phyloP scores from a whole-genome alignment of 2,797 vertebrate genomes.

The Champsocephalus gunnari region DNA sequence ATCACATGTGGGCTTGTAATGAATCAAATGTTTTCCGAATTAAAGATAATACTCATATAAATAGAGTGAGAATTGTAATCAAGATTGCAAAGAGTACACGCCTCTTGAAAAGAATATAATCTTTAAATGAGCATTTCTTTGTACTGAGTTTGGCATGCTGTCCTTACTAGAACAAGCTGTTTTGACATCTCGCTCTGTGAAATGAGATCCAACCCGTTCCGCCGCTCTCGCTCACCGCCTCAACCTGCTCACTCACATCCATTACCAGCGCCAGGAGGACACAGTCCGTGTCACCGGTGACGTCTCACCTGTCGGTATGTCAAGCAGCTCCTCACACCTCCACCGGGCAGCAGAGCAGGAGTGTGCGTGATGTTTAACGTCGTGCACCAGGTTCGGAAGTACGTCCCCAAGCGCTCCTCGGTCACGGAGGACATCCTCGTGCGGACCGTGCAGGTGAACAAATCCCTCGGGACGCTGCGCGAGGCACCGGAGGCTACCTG shows the following conservation, averaged over 20 bases:
- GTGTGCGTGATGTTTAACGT: constrained; percentile 61
- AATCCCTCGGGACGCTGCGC: not conserved
- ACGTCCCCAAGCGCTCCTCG: constrained; percentile 64
- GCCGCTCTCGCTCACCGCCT: constrained; percentile 46
- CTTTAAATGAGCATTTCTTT: not conserved
- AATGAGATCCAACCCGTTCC: constrained; percentile 75
- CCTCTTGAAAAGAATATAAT: accelerated
- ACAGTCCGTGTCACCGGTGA: constrained; percentile 18
- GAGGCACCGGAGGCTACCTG: constrained; percentile 56
- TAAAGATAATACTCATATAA: accelerated
- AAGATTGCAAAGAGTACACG: not conserved
- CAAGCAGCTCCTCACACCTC: not conserved
- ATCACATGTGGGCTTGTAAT: not conserved
- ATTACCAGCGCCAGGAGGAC: not conserved
- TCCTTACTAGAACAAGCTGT: not conserved
- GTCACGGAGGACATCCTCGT: constrained; percentile 41
- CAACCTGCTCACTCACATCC: constrained; percentile 62
- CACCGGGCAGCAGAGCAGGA: not conserved
- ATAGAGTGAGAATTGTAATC: accelerated
- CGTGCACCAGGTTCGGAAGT: constrained; percentile 71
- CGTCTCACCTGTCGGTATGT: constrained; percentile 3
- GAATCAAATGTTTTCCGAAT: not conserved
- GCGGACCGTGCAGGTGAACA: constrained; percentile 37
- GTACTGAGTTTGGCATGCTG: not conserved
- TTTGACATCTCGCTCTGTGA: constrained; percentile 12